Evolutionary conservation across 1,140 invertebrate species (phyloP), one percentile per base, ranked within the genome.

Genomic region (Pogonomyrmex californicus): DNA sequence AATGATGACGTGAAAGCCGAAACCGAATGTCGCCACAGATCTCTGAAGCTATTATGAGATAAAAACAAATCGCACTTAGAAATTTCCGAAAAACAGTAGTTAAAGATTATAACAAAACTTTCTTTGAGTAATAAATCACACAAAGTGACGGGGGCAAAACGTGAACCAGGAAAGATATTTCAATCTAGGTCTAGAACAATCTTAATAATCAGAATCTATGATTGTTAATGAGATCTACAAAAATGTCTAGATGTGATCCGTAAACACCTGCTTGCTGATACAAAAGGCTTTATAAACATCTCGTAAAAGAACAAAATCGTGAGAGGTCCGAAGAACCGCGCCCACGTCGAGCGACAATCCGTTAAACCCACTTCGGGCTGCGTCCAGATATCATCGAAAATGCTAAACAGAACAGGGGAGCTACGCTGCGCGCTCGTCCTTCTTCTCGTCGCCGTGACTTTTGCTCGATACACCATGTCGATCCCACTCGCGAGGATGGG

Each of bases 381-480:
- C 62, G 79, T 86, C 62, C 89, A 90, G 90, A 91, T 91, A 91
- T 87, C 89, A 90, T 91, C 90, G 75, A 78, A 75, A 88, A 91
- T 91, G 85, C 68, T 90, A 91, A 91, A 88, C 85, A 90, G 90
- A 91, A 85, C 63, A 66, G 78, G 63, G 54, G 58, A 54, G 77
- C 79, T 85, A 65, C 49, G 75, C 86, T 60, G 6, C 44, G 38
- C 65, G 65, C 66, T 83, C 83, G 68, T 88, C 60, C 87, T 58
- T 51, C 60, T 73, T 75, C 82, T 68, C 83, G 56, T 81, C 86
- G 60, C 62, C 56, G 36, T 70, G 41, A 41, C 66, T 85, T 47
- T 88, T 70, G 60, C 65, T 58, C 79, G 36, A 44, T 75, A 47
- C 49, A 30, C 17, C 51, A 54, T 49, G 73, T 86, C 71, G 71